These are phyloP conservation scores for Pao palembangensis DNA, from an alignment of 2,113 vertebrate species.

Conservation along the genomic window DNA sequence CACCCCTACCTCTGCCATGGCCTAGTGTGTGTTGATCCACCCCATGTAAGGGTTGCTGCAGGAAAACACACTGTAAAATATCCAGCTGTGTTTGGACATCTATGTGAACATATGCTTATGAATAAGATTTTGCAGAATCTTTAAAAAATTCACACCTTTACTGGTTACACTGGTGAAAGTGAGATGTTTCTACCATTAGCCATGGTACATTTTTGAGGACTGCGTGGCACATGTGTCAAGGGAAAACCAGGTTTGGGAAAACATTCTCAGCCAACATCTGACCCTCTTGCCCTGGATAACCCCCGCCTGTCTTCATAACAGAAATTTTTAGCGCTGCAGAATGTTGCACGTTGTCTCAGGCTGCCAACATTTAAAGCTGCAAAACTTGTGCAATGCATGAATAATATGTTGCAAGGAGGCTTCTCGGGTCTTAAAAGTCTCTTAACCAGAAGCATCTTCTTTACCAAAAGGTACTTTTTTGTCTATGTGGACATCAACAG, in stretches of 20 bases:
- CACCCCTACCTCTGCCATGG: constrained; percentile 15
- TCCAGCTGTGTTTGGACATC: constrained; percentile 48
- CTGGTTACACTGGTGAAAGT: not conserved
- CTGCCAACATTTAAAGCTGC: constrained; percentile 29
- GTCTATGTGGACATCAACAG: not conserved
- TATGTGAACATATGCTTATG: no score
- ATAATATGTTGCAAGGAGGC: constrained; percentile 25
- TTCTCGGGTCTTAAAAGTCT: constrained; percentile 37
- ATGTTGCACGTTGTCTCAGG: constrained; percentile 17
- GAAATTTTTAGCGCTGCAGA: constrained; percentile 27
- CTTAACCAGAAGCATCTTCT: constrained; percentile 28
- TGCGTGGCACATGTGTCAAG: constrained; percentile 41
- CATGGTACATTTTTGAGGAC: constrained; percentile 54
- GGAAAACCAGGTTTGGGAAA: constrained; percentile 45
- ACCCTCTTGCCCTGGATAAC: constrained; percentile 61
- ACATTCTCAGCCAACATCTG: constrained; percentile 58
- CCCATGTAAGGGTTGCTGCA: constrained; percentile 51
- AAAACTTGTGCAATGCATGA: constrained; percentile 26
- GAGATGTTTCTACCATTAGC: constrained; percentile 34
- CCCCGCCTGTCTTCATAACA: constrained; percentile 32
- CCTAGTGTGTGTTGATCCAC: constrained; percentile 25
- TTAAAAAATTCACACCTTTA: no score
- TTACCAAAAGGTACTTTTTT: constrained; percentile 6
- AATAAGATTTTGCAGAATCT: no score
- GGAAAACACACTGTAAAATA: constrained; percentile 45